These are phyloP conservation scores for Lasioglossum morio DNA, from an alignment of 2,888 invertebrate genomes.

Conservation along the genomic window DNA sequence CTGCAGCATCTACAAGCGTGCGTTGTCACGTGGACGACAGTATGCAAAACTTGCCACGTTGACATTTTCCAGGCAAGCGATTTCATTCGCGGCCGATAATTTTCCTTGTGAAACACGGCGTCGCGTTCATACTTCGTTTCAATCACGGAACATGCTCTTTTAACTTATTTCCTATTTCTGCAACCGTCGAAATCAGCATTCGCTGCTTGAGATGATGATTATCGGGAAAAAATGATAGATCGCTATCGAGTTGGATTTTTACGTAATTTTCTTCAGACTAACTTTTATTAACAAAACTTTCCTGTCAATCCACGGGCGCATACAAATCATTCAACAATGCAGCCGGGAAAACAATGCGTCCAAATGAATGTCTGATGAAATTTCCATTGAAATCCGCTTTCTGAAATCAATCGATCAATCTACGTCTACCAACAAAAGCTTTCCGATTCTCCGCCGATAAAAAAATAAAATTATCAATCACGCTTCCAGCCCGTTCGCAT, in stretches of 20 bases:
- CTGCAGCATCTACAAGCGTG: constrained; percentile 19
- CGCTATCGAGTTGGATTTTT: not conserved
- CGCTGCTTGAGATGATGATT: not conserved
- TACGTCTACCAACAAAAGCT: not conserved
- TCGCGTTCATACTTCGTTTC: not conserved
- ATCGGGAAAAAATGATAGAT: not conserved
- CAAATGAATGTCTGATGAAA: not conserved
- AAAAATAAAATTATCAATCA: not conserved
- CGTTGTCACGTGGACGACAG: constrained; percentile 20
- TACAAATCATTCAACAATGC: not conserved
- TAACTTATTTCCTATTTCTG: not conserved
- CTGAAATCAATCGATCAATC: not conserved
- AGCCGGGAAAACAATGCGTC: not conserved
- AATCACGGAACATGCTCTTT: not conserved
- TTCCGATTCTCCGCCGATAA: not conserved
- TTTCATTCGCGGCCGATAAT: constrained; percentile 2
- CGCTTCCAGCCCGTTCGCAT: not conserved
- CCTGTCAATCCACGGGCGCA: not conserved
- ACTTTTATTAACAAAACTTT: not conserved
- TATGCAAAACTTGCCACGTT: constrained; percentile 15
- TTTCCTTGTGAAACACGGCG: not conserved
- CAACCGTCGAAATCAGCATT: not conserved
- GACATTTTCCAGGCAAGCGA: constrained; percentile 18
- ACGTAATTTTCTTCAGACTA: too few relatives aligned
- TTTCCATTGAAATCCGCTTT: not conserved